Conservation (phyloP, 2,113 vertebrate genomes). For the Cettia cetti region DNA sequence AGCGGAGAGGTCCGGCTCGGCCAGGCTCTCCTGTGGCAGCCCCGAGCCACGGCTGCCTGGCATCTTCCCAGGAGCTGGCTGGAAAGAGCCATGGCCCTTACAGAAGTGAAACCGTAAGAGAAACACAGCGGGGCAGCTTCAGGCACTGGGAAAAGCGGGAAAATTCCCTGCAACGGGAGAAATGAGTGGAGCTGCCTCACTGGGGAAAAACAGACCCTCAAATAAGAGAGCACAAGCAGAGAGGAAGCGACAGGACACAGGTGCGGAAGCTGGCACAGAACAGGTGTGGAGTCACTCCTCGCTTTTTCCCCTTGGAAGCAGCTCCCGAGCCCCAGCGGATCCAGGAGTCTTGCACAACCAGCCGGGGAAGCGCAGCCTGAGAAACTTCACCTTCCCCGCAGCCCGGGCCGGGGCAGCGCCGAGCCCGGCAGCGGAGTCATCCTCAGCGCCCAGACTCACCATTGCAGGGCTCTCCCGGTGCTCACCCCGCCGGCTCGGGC, state of each 20-base stretch:
- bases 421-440: fast-evolving
- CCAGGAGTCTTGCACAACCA: background rate
- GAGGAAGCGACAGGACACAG: background rate
- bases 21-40: background rate
- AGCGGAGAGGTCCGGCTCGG: fast-evolving
- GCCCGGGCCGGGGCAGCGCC: background rate
- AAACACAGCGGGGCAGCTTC: background rate
- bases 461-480: background rate
- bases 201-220: background rate
- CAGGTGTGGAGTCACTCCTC: fast-evolving
- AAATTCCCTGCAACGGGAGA: background rate
- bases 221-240: background rate
- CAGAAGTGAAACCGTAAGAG: background rate
- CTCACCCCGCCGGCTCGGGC: background rate
- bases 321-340: background rate
- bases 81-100: fast-evolving
- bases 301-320: background rate
- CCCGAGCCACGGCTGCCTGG: background rate
- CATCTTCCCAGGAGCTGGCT: background rate
- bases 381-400: fast-evolving
- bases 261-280: background rate
- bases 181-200: background rate
- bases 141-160: background rate
- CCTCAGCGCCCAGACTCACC: background rate
- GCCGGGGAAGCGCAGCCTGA: background rate